Conservation (phyloP, 1,140 invertebrate genomes). For the Wiebesia pumilae region DNA sequence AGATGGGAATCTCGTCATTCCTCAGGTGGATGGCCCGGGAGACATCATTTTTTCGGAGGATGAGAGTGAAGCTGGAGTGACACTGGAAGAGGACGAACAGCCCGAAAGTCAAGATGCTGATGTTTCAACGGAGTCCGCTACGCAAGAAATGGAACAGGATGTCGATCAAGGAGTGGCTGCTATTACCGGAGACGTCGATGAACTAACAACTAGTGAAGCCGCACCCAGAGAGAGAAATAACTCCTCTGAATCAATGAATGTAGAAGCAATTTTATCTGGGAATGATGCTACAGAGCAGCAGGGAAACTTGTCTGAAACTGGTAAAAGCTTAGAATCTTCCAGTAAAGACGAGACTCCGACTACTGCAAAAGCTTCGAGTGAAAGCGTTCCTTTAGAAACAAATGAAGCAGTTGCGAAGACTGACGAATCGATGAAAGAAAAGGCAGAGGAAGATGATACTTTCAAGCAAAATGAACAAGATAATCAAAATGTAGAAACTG, state of each 20-base stretch:
- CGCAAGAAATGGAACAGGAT: slow-evolving; percentile 67
- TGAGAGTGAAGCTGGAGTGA: slow-evolving; percentile 53
- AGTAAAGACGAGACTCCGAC: neutral
- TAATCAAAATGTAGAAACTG: slow-evolving; percentile 28
- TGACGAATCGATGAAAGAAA: slow-evolving; percentile 5
- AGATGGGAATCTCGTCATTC: slow-evolving; percentile 72
- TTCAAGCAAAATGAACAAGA: slow-evolving; percentile 24
- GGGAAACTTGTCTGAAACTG: neutral
- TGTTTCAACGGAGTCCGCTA: neutral
- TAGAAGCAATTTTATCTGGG: slow-evolving; percentile 42
- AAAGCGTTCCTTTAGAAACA: neutral
- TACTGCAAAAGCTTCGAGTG: neutral
- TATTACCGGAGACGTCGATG: slow-evolving; percentile 45
- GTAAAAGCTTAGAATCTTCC: neutral
- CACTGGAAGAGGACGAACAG: slow-evolving; percentile 12
- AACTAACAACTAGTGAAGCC: slow-evolving; percentile 46
- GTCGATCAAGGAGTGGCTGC: slow-evolving; percentile 66
- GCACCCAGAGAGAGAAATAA: neutral
- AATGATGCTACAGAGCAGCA: slow-evolving; percentile 2
- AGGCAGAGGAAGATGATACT: neutral
- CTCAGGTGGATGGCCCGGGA: slow-evolving; percentile 69
- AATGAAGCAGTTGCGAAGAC: neutral
- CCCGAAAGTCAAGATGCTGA: slow-evolving; percentile 32
- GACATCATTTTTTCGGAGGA: slow-evolving; percentile 67
- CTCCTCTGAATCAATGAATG: slow-evolving; percentile 46